phyloP scores from a whole-genome alignment of 2,888 invertebrate genomes.

The Paralinhomoeus sp. region DNA sequence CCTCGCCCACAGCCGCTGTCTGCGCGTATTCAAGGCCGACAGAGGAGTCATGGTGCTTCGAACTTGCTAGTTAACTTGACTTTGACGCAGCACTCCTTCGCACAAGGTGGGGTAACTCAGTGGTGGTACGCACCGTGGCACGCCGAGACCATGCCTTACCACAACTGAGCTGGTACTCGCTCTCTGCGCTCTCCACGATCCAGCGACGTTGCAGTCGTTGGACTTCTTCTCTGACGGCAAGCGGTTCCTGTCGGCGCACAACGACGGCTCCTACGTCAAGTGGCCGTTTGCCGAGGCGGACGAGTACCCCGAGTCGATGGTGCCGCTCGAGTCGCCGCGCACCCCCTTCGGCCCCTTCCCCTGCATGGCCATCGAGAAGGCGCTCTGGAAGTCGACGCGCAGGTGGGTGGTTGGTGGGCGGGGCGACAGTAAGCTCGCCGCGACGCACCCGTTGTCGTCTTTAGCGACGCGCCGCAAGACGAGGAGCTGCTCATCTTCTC shows the following conservation, averaged over 20 bases:
- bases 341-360: constrained; percentile 81
- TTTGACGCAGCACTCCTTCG: too few relatives aligned
- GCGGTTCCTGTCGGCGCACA: constrained; percentile 68
- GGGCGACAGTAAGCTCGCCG: too few relatives aligned
- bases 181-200: not conserved
- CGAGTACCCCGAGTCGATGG: constrained; percentile 25
- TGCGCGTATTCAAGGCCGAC: constrained; percentile 24
- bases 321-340: constrained; percentile 42
- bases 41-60: constrained; percentile 9
- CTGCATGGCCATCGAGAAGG: constrained; percentile 65
- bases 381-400: constrained; percentile 35
- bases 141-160: too few relatives aligned
- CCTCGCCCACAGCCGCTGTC: constrained; percentile 32
- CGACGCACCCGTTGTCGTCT: too few relatives aligned
- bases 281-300: constrained; percentile 29
- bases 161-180: not conserved
- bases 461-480: too few relatives aligned
- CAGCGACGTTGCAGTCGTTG: not conserved
- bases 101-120: too few relatives aligned
- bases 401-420: too few relatives aligned
- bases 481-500: constrained; percentile 10
- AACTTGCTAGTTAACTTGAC: too few relatives aligned
- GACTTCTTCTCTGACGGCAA: constrained; percentile 34
- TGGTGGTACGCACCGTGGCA: too few relatives aligned
- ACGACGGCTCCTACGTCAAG: constrained; percentile 70